Percentiles rank a stretch among this genome's conserved stretches.
phyloP scores from a whole-genome alignment of 2,888 invertebrate genomes.

The Lasioglossum malachurum region DNA sequence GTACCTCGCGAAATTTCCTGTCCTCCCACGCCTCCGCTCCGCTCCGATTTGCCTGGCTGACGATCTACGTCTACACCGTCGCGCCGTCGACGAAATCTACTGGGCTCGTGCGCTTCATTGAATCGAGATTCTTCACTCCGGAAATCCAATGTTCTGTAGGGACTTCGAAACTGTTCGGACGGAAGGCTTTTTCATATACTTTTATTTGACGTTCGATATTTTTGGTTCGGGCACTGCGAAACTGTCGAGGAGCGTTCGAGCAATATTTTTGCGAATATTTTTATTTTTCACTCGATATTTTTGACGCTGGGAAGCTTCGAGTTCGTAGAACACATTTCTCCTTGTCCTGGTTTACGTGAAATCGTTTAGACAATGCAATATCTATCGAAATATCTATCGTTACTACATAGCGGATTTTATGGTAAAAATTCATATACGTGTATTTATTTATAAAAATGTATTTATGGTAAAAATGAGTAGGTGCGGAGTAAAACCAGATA shows the following conservation, averaged over 20 bases:
- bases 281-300: neutral
- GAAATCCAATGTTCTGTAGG: neutral
- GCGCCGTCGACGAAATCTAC: neutral
- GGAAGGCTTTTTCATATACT: neutral
- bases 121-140: neutral
- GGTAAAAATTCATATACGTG: too few species aligned
- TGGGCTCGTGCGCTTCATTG: neutral
- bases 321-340: neutral
- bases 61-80: conserved; percentile 17
- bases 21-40: neutral
- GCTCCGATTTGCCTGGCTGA: neutral
- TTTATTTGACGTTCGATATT: neutral
- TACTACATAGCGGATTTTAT: neutral
- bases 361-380: neutral
- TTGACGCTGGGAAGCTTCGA: neutral
- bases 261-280: neutral
- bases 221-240: neutral
- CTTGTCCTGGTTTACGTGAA: neutral
- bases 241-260: neutral
- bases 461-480: neutral
- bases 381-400: neutral
- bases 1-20: conserved; percentile 42
- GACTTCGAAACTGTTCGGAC: neutral
- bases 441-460: too few species aligned
- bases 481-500: too few species aligned